A percentile compares a stretch with the other conserved stretches of the same genome.
Evolutionary conservation across 2,113 vertebrate species (phyloP).

Genomic region (Rhea americana): DNA sequence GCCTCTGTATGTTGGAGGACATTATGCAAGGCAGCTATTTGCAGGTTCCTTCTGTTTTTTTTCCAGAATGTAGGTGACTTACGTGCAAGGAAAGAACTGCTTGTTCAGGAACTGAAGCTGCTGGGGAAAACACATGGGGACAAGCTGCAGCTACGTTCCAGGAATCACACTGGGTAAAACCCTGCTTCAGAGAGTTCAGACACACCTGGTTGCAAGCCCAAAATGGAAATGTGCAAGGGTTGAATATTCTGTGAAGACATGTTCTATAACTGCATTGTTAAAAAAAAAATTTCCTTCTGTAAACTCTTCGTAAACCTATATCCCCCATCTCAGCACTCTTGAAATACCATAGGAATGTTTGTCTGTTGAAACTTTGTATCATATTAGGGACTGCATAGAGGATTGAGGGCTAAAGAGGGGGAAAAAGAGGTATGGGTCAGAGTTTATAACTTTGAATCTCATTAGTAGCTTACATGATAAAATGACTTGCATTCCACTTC

Average conservation of each 20-base stretch:
- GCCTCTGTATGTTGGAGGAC: conserved; percentile 6
- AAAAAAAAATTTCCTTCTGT: not conserved
- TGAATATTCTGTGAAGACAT: conserved; percentile 57
- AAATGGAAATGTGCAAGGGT: conserved; percentile 57
- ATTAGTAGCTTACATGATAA: not conserved
- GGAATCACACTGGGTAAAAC: conserved; percentile 49
- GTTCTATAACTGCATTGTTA: conserved; percentile 50
- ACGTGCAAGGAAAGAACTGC: conserved; percentile 58
- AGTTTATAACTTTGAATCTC: not conserved
- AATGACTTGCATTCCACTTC: not conserved
- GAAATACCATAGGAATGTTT: conserved; percentile 2
- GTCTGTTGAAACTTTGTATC: not conserved
- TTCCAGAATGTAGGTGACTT: conserved; percentile 55
- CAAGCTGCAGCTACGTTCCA: conserved; percentile 46
- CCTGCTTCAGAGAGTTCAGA: conserved; percentile 35
- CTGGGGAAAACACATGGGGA: conserved; percentile 38
- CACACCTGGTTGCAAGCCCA: conserved; percentile 66
- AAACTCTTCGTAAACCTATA: conserved; percentile 9
- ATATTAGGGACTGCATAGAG: not conserved
- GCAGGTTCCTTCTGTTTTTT: conserved; percentile 23
- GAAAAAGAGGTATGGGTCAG: not conserved
- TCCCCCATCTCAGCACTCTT: conserved; percentile 21
- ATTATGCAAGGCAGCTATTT: conserved; percentile 2
- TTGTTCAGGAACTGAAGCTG: conserved; percentile 63
- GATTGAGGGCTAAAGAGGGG: not conserved